Evolutionary conservation across 2,113 vertebrate species (phyloP).

Genomic region (Callorhinus ursinus): DNA sequence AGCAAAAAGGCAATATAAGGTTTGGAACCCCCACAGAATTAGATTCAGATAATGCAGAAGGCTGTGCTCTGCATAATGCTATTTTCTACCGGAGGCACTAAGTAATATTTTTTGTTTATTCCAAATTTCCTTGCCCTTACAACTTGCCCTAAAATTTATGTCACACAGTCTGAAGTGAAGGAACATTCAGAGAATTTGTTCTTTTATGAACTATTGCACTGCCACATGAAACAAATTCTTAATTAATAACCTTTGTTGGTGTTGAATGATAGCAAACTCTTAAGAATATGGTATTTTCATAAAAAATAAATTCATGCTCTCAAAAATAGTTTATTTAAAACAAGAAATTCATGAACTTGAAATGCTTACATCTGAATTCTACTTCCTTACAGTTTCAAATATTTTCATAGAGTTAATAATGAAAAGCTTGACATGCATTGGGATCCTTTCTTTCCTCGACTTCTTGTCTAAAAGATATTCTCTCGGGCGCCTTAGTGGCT

Average conservation of each 20-base stretch:
- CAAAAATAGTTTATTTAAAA: background rate
- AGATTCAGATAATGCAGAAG: background rate
- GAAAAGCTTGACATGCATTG: background rate
- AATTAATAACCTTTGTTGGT: background rate
- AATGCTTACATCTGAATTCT: background rate
- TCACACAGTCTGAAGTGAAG: background rate
- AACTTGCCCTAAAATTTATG: background rate
- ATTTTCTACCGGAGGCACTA: background rate
- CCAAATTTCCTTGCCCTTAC: background rate
- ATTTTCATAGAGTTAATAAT: background rate
- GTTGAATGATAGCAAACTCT: background rate
- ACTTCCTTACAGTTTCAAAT: background rate
- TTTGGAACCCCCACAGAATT: background rate
- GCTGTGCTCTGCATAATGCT: background rate
- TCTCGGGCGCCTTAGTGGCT: background rate
- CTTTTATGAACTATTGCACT: background rate
- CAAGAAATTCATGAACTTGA: background rate
- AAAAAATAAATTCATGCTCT: background rate
- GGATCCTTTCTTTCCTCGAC: background rate
- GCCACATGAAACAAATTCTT: background rate
- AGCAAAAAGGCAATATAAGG: background rate
- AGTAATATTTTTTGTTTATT: background rate
- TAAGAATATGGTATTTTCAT: background rate
- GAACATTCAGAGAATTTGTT: background rate
- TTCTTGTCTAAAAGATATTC: background rate